Conservation (phyloP, 2,113 vertebrate genomes). For the Phrynocephalus versicolor region DNA sequence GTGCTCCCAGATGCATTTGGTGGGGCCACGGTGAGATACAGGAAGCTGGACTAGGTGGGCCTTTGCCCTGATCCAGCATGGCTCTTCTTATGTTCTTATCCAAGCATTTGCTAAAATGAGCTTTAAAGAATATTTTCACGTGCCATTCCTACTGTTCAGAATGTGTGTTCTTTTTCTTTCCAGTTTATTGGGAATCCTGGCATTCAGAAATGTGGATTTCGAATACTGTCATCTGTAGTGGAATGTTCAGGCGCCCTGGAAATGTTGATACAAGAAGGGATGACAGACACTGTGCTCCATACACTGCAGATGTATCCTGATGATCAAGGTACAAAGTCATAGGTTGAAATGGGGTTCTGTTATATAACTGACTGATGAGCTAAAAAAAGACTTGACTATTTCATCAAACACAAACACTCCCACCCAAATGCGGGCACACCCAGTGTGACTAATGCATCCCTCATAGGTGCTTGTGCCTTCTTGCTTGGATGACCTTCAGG, state of each 20-base stretch:
- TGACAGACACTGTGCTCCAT: slow-evolving; percentile 88
- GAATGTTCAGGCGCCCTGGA: slow-evolving; percentile 86
- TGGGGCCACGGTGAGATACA: too few relatives aligned
- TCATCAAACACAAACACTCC: neutral
- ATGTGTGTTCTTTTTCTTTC: slow-evolving; percentile 39
- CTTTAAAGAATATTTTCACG: rapidly evolving
- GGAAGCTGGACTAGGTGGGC: too few relatives aligned
- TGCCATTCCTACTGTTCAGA: neutral
- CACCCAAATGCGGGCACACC: neutral
- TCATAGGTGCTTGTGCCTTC: neutral
- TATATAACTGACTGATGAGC: neutral
- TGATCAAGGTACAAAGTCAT: slow-evolving; percentile 79
- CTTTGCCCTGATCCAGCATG: too few relatives aligned
- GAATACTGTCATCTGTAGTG: slow-evolving; percentile 81
- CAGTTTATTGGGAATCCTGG: slow-evolving; percentile 88
- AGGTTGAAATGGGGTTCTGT: neutral
- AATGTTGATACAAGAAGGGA: slow-evolving; percentile 86
- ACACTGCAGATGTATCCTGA: slow-evolving; percentile 90
- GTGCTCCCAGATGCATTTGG: too few relatives aligned
- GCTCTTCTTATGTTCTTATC: too few relatives aligned
- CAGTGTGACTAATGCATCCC: neutral
- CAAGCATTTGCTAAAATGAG: neutral
- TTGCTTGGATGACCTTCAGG: neutral
- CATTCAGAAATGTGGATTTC: slow-evolving; percentile 88
- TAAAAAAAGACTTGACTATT: neutral